Conservation (phyloP, 2,888 invertebrate species). For the Drosophila aldrichi region DNA sequence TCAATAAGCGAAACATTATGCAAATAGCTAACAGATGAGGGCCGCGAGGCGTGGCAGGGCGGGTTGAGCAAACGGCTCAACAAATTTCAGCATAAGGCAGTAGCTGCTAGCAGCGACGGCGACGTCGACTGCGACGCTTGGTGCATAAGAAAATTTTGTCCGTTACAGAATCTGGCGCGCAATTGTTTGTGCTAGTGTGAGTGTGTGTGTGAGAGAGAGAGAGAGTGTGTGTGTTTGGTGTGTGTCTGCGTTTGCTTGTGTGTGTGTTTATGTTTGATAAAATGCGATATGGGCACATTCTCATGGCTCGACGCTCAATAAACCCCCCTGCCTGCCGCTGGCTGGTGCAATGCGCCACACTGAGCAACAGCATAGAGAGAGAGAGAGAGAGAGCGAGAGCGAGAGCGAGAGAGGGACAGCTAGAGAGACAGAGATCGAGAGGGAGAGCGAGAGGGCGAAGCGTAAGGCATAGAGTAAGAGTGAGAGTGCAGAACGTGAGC, state of each 20-base stretch:
- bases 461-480: constrained; percentile 14
- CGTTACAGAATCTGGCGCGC: constrained; percentile 78
- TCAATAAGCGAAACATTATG: constrained; percentile 55
- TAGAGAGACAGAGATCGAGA: constrained; percentile 3
- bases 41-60: constrained; percentile 3
- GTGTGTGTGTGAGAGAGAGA: constrained; percentile 10
- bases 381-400: background rate
- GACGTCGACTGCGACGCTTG: constrained; percentile 27
- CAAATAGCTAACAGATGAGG: constrained; percentile 36
- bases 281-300: constrained; percentile 81
- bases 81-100: constrained; percentile 57
- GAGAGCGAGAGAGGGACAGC: constrained; percentile 6
- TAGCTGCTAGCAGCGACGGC: constrained; percentile 24
- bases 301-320: constrained; percentile 59
- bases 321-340: constrained; percentile 55
- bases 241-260: constrained; percentile 51
- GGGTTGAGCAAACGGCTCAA: constrained; percentile 39
- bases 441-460: constrained; percentile 10
- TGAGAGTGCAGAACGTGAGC: constrained; percentile 58
- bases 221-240: constrained; percentile 19
- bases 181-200: constrained; percentile 39
- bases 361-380: constrained; percentile 11
- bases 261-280: constrained; percentile 78
- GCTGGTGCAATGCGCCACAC: constrained; percentile 50
- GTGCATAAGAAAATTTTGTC: constrained; percentile 75